These are phyloP conservation scores for Condylura cristata DNA, from an alignment of 2,113 vertebrate genomes.

Conservation along the genomic window DNA sequence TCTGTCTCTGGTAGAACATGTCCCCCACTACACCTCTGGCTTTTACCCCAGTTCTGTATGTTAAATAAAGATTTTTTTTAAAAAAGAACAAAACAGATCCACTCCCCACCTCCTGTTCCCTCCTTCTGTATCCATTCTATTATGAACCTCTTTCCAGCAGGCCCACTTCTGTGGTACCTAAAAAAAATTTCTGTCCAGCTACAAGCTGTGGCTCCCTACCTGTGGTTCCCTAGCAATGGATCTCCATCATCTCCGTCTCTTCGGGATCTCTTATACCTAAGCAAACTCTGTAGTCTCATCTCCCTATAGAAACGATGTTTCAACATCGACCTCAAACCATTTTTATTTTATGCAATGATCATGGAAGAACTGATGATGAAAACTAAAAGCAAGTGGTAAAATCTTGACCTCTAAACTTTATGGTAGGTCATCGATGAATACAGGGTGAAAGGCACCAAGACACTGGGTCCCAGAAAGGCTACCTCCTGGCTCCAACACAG, in stretches of 20 bases:
- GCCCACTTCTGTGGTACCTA: background rate
- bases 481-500: background rate
- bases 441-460: background rate
- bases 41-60: too few species aligned
- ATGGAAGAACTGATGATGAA: constrained; percentile 29
- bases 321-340: background rate
- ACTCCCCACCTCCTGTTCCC: too few species aligned
- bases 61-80: too few species aligned
- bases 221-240: background rate
- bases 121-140: background rate
- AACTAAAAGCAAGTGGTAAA: background rate
- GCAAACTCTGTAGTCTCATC: background rate
- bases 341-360: constrained; percentile 8
- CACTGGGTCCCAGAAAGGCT: background rate
- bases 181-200: background rate
- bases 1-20: too few species aligned
- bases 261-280: background rate
- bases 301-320: background rate
- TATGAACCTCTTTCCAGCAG: background rate
- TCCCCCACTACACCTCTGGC: too few species aligned
- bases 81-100: background rate
- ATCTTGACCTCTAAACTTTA: background rate
- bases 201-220: background rate
- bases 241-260: background rate
- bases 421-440: background rate